phyloP scores from a whole-genome alignment of 2,888 invertebrate species.

The Pristionchus mayeri region DNA sequence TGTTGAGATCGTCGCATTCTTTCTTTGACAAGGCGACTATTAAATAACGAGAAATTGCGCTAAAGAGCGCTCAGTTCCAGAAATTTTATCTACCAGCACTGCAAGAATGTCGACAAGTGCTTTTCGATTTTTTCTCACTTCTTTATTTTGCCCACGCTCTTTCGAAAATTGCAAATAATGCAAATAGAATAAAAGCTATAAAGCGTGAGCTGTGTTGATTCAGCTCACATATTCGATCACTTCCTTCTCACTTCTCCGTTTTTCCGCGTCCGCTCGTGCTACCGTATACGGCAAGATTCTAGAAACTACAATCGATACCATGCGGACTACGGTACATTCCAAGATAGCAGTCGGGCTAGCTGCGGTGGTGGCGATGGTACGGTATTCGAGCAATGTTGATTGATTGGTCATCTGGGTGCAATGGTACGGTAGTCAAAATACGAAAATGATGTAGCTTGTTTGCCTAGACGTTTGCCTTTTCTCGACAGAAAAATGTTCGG shows the following conservation, averaged over 20 bases:
- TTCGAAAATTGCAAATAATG: neutral
- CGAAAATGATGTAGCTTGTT: no score
- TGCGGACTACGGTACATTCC: constrained; percentile 32
- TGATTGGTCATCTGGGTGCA: no score
- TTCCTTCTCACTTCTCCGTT: neutral
- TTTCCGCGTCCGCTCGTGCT: neutral
- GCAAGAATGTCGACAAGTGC: no score
- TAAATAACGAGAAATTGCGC: no score
- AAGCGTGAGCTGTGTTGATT: neutral
- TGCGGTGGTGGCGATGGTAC: neutral
- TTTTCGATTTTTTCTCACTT: neutral
- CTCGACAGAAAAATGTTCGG: neutral
- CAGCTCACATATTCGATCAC: constrained; percentile 5
- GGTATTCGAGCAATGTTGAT: neutral
- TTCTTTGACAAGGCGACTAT: no score
- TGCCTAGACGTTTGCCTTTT: neutral
- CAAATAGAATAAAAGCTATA: neutral
- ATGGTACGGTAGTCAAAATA: no score
- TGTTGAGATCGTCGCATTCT: no score
- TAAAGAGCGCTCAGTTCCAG: no score
- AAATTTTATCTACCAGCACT: no score
- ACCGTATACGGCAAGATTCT: neutral
- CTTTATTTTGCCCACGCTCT: neutral
- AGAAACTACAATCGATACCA: constrained; percentile 33
- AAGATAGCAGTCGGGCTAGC: neutral